Evolutionary conservation across 2,113 vertebrate species (phyloP).

Genomic region (Periophthalmus modestus): DNA sequence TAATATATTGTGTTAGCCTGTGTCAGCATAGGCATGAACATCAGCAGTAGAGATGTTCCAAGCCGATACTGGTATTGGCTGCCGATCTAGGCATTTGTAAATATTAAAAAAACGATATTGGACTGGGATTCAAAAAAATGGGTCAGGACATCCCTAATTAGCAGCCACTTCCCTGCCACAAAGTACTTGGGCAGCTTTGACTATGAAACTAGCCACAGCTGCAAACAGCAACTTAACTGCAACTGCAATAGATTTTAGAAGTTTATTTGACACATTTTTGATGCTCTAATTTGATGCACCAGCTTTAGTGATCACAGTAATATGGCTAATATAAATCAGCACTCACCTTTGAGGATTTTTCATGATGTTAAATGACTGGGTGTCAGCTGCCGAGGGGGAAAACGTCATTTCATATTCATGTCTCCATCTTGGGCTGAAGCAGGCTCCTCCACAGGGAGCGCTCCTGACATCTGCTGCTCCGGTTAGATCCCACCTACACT

Average conservation of each 20-base stretch:
- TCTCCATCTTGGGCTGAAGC: constrained; percentile 47
- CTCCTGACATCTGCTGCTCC: constrained; percentile 50
- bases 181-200: too few relatives aligned
- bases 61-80: too few relatives aligned
- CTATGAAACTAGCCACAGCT: too few relatives aligned
- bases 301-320: constrained; percentile 33
- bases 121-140: too few relatives aligned
- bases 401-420: constrained; percentile 47
- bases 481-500: constrained; percentile 15
- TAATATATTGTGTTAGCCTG: too few relatives aligned
- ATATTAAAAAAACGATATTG: too few relatives aligned
- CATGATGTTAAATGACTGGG: constrained; percentile 31
- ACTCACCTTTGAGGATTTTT: constrained; percentile 32
- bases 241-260: too few relatives aligned
- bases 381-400: constrained; percentile 27
- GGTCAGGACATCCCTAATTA: too few relatives aligned
- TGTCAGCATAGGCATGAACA: too few relatives aligned
- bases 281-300: constrained; percentile 1
- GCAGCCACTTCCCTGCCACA: too few relatives aligned
- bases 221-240: neutral
- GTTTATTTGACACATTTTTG: constrained; percentile 2
- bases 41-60: too few relatives aligned
- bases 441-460: constrained; percentile 33
- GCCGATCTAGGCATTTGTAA: too few relatives aligned
- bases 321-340: constrained; percentile 26